Conservation (phyloP, 2,888 invertebrate species). For the Temnothorax unifasciatus region DNA sequence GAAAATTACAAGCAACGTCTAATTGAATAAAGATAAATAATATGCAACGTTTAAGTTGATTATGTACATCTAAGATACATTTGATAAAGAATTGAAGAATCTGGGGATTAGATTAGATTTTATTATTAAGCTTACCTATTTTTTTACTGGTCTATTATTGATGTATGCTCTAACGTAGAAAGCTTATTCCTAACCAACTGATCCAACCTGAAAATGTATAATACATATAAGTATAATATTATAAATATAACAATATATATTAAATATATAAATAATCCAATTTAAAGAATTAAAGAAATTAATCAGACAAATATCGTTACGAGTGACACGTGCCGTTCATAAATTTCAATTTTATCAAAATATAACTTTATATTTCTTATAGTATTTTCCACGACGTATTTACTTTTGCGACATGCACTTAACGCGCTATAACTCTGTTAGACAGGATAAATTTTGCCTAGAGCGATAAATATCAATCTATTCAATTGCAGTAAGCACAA, state of each 20-base stretch:
- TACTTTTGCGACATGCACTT: background rate
- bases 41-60: background rate
- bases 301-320: background rate
- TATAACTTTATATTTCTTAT: background rate
- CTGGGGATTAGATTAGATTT: background rate
- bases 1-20: background rate
- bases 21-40: constrained; percentile 4
- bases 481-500: background rate
- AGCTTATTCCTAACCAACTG: constrained; percentile 16
- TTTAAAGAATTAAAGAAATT: background rate
- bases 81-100: background rate
- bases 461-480: background rate
- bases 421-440: background rate
- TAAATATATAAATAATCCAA: background rate
- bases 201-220: constrained; percentile 28
- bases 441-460: background rate
- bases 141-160: constrained; percentile 9
- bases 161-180: constrained; percentile 14
- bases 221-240: background rate
- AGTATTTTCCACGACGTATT: background rate
- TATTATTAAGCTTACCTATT: constrained; percentile 33
- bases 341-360: background rate
- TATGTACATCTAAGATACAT: background rate
- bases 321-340: background rate
- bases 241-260: background rate